Percentiles rank a stretch among this genome's conserved stretches.
Evolutionary conservation across 2,797 vertebrate genomes (phyloP).

Genomic region (Schizothorax lantsangensis): DNA sequence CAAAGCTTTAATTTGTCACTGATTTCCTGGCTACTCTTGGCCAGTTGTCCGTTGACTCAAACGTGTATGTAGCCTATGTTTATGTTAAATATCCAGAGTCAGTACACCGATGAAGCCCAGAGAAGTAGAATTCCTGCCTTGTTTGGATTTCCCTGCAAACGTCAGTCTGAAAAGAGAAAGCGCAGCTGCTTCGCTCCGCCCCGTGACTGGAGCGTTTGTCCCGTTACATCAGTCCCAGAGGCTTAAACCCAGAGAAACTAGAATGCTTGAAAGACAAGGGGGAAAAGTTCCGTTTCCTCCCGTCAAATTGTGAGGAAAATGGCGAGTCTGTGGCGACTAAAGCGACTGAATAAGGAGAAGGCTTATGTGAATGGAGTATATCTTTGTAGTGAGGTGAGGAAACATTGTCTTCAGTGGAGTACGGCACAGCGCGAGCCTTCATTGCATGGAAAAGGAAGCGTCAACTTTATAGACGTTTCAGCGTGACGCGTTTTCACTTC

Average conservation of each 20-base stretch:
- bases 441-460: conserved; percentile 34
- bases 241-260: conserved; percentile 9
- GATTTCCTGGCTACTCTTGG: neutral
- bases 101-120: neutral
- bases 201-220: conserved; percentile 39
- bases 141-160: conserved; percentile 43
- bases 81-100: too few species aligned
- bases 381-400: conserved; percentile 43
- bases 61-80: neutral
- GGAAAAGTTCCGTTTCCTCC: conserved; percentile 31
- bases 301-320: conserved; percentile 67
- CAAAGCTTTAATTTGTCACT: neutral
- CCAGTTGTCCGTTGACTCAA: too few species aligned
- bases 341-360: conserved; percentile 9
- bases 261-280: conserved; percentile 38
- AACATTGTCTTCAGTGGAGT: neutral
- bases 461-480: conserved; percentile 19
- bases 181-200: conserved; percentile 59
- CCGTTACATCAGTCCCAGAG: conserved; percentile 50
- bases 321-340: conserved; percentile 63
- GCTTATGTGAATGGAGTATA: conserved; percentile 27
- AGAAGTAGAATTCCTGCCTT: neutral
- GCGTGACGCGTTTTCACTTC: neutral
- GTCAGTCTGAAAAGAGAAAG: conserved; percentile 50
- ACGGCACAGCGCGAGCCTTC: neutral